A percentile compares a stretch with the other conserved stretches of the same genome.
phyloP scores from a whole-genome alignment of 2,113 vertebrate species.

The Murina feae region DNA sequence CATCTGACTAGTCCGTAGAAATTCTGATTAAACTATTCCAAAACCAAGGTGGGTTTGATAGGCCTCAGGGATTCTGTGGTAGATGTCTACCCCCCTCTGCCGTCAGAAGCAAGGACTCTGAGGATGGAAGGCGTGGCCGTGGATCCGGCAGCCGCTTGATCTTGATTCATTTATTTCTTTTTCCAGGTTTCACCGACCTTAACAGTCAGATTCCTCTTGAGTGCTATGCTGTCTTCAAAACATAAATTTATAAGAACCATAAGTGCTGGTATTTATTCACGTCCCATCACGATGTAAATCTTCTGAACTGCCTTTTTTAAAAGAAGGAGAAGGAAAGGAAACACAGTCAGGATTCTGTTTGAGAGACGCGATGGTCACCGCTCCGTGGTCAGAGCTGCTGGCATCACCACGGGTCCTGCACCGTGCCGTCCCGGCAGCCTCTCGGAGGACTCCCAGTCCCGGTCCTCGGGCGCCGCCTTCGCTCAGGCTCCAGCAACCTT shows the following conservation, averaged over 20 bases:
- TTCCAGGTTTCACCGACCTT: conserved; percentile 96
- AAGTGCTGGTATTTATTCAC: conserved; percentile 94
- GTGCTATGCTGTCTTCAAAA: conserved; percentile 84
- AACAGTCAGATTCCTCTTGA: conserved; percentile 85
- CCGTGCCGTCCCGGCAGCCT: conserved; percentile 57
- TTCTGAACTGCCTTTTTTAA: conserved; percentile 90
- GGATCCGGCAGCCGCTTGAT: background rate
- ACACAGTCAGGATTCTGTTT: conserved; percentile 76
- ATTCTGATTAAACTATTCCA: background rate
- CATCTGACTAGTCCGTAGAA: background rate
- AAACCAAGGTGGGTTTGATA: background rate
- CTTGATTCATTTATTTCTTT: conserved; percentile 36
- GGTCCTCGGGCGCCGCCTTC: conserved; percentile 61
- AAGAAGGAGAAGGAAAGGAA: conserved; percentile 57
- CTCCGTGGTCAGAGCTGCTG: conserved; percentile 73
- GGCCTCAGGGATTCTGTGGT: background rate
- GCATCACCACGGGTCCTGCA: conserved; percentile 62
- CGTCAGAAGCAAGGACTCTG: background rate
- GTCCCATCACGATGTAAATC: conserved; percentile 90
- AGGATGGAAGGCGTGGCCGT: fast-evolving
- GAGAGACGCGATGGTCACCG: conserved; percentile 53
- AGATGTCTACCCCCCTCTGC: background rate
- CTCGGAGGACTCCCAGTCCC: conserved; percentile 61
- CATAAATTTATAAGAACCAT: conserved; percentile 88
- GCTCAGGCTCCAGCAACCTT: conserved; percentile 51